Conservation (phyloP, 1,140 invertebrate genomes). For the Dysdera silvatica region DNA sequence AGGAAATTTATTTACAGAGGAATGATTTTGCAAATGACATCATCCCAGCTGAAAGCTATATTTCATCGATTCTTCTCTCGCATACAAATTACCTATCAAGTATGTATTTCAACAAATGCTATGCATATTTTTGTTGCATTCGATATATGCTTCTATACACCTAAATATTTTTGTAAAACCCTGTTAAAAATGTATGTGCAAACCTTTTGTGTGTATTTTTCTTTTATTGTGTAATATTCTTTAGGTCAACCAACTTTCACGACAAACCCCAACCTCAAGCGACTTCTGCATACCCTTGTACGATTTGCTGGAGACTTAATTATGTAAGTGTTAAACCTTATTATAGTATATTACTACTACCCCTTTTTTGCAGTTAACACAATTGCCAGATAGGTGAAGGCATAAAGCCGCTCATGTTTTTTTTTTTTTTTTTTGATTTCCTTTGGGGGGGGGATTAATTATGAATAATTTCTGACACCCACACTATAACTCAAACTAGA, state of each 20-base stretch:
- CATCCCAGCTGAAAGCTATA: constrained; percentile 41
- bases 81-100: constrained; percentile 51
- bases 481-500: too few relatives aligned
- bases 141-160: background rate
- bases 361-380: too few relatives aligned
- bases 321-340: too few relatives aligned
- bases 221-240: background rate
- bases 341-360: too few relatives aligned
- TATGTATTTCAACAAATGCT: background rate
- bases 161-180: background rate
- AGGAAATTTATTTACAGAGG: constrained; percentile 52
- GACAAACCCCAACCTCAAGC: constrained; percentile 60
- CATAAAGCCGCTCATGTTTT: too few relatives aligned
- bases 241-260: constrained; percentile 49
- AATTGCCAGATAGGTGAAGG: too few relatives aligned
- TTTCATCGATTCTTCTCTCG: constrained; percentile 44
- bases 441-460: too few relatives aligned
- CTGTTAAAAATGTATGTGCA: background rate
- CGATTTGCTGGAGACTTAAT: constrained; percentile 60
- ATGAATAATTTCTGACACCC: too few relatives aligned
- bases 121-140: background rate
- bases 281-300: constrained; percentile 56
- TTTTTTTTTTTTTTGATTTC: too few relatives aligned
- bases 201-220: background rate
- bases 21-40: constrained; percentile 64